Evolutionary conservation across 2,113 vertebrate species (phyloP).

Genomic region (Cyprinodon tularosa): DNA sequence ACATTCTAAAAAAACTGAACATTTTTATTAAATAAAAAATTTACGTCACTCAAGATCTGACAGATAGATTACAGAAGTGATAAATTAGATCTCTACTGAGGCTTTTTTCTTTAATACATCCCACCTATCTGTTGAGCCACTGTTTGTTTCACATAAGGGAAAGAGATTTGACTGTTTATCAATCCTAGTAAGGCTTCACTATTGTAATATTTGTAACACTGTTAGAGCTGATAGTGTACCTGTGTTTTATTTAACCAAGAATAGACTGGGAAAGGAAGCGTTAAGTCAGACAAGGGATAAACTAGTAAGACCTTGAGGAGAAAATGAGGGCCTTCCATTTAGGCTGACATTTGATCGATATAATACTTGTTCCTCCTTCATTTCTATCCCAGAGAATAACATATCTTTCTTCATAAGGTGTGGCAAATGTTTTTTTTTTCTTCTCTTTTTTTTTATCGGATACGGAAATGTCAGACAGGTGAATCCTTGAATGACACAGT

Average conservation of each 20-base stretch:
- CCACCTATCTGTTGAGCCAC: neutral
- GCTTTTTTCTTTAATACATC: neutral
- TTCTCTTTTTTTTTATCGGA: neutral
- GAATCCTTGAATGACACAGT: constrained; percentile 1
- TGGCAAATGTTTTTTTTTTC: constrained; percentile 4
- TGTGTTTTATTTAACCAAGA: constrained; percentile 15
- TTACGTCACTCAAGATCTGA: neutral
- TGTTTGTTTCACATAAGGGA: neutral
- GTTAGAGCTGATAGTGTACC: constrained; percentile 13
- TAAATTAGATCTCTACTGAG: neutral
- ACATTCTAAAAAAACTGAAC: neutral
- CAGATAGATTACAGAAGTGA: neutral
- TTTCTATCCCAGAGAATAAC: constrained; percentile 9
- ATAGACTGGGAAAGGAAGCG: neutral
- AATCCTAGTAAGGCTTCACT: constrained; percentile 19
- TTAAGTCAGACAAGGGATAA: constrained; percentile 1
- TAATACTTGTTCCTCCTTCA: constrained; percentile 14
- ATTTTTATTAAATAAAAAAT: neutral
- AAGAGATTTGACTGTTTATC: constrained; percentile 21
- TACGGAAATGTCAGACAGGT: constrained; percentile 25
- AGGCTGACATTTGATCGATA: constrained; percentile 8
- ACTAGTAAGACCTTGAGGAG: constrained; percentile 14
- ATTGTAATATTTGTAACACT: constrained; percentile 28
- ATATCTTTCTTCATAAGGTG: constrained; percentile 13
- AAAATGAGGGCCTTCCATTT: constrained; percentile 2